Evolutionary conservation across 2,888 invertebrate species (phyloP), one percentile per base, ranked within the genome.

Genomic region (Drosophila tanythrix): DNA sequence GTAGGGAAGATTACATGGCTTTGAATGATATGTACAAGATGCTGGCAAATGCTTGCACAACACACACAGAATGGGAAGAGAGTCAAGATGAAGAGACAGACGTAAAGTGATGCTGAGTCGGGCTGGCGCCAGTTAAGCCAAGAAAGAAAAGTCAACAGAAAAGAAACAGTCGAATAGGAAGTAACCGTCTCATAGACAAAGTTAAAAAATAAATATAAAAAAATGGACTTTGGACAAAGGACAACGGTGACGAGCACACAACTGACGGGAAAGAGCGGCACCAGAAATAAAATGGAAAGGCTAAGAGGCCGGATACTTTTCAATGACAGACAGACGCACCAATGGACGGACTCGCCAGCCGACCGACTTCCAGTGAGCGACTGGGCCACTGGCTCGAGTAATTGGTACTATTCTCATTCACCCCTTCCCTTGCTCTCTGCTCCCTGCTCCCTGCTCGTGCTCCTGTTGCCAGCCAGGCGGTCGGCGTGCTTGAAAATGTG

Each of bases 1-100:
- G 86, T 78, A 82, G 86, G 78, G 72, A 87, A 87, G 84, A 89
- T 86, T 87, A 82, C 86, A 80, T 70, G 73, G 80, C 79, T 76
- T 80, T 83, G 77, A 81, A 69, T 75, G 79, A 70, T 25, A 46
- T 70, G 65, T 55, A 74, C 71, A 77, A 86, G 81, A 78, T 74
- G 79, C 74, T 68, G 67, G 77, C 71, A 82, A 82, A 68, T 76
- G 68, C 56, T 68, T 53, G 40, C 50, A 63, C 13, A 55, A 56
- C 7, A 15, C 10, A 27, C 13, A n/a, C 40, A 58, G 50, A n/a
- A 51, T 43, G 31, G 31, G 11, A 43, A 40, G 25, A 21, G 31
- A 33, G 21, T 18, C 13, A 25, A 36, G 18, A 35, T 55, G 62
- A 65, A 67, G 25, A 15, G 46, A 46, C 25, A 15, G 46, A 46